Conservation (phyloP, 2,113 vertebrate genomes). For the Phasianus colchicus region DNA sequence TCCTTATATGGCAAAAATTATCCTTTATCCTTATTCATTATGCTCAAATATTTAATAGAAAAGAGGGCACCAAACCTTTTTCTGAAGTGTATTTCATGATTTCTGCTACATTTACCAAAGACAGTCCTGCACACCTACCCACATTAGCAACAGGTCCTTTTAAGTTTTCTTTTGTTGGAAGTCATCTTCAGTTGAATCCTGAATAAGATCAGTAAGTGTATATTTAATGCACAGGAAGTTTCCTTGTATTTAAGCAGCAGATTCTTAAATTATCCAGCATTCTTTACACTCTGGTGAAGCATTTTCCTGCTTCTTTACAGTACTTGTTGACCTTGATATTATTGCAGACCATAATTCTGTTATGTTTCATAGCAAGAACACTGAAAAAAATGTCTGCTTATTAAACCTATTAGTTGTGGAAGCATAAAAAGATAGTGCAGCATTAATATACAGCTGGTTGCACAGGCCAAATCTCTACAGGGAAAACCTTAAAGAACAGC, state of each 20-base stretch:
- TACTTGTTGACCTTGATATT: constrained; percentile 29
- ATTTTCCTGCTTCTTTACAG: background rate
- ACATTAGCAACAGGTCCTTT: background rate
- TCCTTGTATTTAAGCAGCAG: constrained; percentile 41
- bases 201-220: constrained; percentile 35
- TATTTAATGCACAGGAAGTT: constrained; percentile 26
- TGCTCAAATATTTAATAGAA: background rate
- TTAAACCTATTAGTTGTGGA: constrained; percentile 41
- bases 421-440: background rate
- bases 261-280: constrained; percentile 66
- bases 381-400: constrained; percentile 21
- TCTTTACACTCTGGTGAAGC: constrained; percentile 16
- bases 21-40: too few relatives aligned
- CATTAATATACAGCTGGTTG: background rate
- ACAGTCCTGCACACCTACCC: background rate
- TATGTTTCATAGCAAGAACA: background rate
- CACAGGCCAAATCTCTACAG: background rate
- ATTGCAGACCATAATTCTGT: constrained; percentile 28
- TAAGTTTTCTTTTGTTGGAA: background rate
- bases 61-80: background rate
- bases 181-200: constrained; percentile 24
- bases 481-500: background rate
- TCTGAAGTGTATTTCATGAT: background rate
- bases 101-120: constrained; percentile 5
- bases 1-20: background rate